Evolutionary conservation across 1,140 invertebrate species (phyloP).

Genomic region (Pseudomyrmex cubaensis): DNA sequence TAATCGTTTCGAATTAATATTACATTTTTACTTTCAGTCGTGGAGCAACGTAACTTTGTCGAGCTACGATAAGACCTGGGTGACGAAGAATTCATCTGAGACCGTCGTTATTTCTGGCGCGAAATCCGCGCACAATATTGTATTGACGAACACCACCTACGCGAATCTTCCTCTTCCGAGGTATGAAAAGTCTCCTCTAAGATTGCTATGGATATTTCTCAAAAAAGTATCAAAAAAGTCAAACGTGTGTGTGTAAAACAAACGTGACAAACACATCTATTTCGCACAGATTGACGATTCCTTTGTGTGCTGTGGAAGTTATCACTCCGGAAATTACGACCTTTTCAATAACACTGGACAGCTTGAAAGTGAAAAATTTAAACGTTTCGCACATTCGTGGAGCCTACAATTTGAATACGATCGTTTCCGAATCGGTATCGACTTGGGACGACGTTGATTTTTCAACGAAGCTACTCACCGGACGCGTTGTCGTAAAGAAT

Average conservation of each 20-base stretch:
- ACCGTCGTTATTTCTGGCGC: conserved; percentile 68
- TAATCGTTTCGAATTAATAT: not conserved
- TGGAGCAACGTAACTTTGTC: conserved; percentile 73
- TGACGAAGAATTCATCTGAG: conserved; percentile 62
- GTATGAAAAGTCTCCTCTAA: conserved; percentile 51
- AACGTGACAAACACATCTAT: not conserved
- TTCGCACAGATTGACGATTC: conserved; percentile 51
- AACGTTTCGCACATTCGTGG: conserved; percentile 61
- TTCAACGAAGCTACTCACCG: conserved; percentile 52
- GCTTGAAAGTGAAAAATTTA: conserved; percentile 62
- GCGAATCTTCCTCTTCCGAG: conserved; percentile 62
- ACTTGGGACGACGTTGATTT: conserved; percentile 56
- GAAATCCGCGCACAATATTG: conserved; percentile 65
- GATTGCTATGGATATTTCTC: too few species aligned
- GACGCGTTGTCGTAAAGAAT: conserved; percentile 55
- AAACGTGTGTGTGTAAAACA: too few species aligned
- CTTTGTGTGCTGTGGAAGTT: conserved; percentile 55
- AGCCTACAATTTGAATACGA: conserved; percentile 57
- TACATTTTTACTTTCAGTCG: conserved; percentile 56
- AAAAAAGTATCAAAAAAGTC: too few species aligned
- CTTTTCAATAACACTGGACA: conserved; percentile 57
- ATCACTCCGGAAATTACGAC: conserved; percentile 68
- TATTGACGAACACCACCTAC: conserved; percentile 64
- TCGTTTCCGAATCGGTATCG: conserved; percentile 39
- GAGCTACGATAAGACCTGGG: conserved; percentile 61